Percentiles rank a stretch among this genome's conserved stretches.
These are phyloP conservation scores for Rhinoraja longicauda DNA, from an alignment of 2,797 vertebrate genomes.

Conservation along the genomic window DNA sequence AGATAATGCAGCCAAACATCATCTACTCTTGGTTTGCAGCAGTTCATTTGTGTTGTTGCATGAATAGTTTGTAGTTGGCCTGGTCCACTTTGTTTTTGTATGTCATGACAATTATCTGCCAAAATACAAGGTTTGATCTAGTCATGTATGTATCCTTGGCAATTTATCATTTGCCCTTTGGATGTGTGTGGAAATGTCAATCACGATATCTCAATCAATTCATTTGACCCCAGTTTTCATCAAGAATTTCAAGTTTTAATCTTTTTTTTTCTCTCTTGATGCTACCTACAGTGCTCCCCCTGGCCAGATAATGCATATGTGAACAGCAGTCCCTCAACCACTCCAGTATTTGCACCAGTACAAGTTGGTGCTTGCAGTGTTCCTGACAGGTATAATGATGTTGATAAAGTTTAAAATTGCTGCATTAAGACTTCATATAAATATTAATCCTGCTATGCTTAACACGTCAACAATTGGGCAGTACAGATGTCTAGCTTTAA, in stretches of 20 bases:
- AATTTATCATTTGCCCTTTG: neutral
- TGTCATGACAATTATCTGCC: neutral
- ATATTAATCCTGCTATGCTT: neutral
- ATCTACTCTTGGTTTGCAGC: neutral
- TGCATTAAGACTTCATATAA: slow-evolving; percentile 4
- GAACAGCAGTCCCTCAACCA: slow-evolving; percentile 74
- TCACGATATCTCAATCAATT: neutral
- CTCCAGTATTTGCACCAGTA: slow-evolving; percentile 70
- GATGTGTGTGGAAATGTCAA: neutral
- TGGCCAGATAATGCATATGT: slow-evolving; percentile 84
- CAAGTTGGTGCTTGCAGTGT: slow-evolving; percentile 73
- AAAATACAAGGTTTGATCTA: neutral
- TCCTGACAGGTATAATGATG: slow-evolving; percentile 71
- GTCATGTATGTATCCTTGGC: neutral
- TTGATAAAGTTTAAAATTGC: neutral
- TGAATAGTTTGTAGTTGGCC: neutral
- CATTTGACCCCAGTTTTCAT: neutral
- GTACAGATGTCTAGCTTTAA: slow-evolving; percentile 1
- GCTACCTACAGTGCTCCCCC: slow-evolving; percentile 75
- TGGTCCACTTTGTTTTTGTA: neutral
- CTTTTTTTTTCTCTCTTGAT: slow-evolving; percentile 45
- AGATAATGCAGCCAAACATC: slow-evolving; percentile 5
- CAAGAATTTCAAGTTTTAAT: slow-evolving; percentile 8
- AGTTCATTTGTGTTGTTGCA: neutral
- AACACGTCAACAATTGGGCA: neutral